Evolutionary conservation across 2,797 vertebrate genomes (phyloP).

Genomic region (Alauda arvensis): DNA sequence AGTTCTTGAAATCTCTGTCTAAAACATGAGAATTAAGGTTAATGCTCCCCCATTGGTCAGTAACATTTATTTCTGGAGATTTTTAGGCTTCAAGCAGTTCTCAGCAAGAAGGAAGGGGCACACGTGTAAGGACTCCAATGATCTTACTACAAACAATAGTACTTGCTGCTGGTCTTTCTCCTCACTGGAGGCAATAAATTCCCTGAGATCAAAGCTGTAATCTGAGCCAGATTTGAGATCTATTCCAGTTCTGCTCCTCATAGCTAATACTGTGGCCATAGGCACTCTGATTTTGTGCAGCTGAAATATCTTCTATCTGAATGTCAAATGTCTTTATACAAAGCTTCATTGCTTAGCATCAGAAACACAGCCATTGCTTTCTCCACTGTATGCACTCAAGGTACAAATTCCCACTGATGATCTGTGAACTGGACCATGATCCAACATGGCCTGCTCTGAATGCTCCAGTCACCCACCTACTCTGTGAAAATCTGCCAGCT

Average conservation of each 20-base stretch:
- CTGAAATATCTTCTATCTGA: neutral
- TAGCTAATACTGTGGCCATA: neutral
- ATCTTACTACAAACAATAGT: neutral
- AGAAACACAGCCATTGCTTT: neutral
- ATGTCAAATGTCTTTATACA: neutral
- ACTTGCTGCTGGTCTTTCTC: neutral
- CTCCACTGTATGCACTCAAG: neutral
- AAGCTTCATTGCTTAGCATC: neutral
- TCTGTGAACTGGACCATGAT: neutral
- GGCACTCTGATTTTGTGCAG: neutral
- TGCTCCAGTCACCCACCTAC: neutral
- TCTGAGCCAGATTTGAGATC: neutral
- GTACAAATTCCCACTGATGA: neutral
- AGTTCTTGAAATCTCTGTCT: neutral
- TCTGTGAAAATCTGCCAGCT: neutral
- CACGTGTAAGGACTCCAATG: neutral
- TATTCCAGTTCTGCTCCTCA: neutral
- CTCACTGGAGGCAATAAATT: neutral
- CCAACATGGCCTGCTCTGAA: neutral
- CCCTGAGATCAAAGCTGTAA: neutral
- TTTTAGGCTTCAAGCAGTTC: neutral
- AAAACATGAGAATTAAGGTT: neutral
- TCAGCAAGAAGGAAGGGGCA: neutral
- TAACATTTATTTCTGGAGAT: neutral
- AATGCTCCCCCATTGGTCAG: neutral